Evolutionary conservation across 2,113 vertebrate genomes (phyloP).

Genomic region (Corynorhinus townsendii): DNA sequence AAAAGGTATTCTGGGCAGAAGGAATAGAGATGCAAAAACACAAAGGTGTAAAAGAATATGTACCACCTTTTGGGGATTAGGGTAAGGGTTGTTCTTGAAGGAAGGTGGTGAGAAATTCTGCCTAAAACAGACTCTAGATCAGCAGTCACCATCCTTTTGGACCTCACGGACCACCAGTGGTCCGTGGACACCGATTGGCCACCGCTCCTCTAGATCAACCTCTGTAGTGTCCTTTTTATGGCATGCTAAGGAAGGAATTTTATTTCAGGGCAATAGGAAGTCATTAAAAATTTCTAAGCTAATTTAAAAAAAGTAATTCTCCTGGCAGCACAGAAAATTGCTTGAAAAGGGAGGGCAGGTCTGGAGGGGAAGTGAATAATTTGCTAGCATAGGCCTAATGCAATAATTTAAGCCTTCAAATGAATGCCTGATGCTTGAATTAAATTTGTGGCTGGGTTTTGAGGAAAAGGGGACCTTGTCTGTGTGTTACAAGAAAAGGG

Average conservation of each 20-base stretch:
- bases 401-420: background rate
- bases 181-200: too few relatives aligned
- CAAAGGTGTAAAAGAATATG: background rate
- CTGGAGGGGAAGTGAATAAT: background rate
- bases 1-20: background rate
- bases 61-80: background rate
- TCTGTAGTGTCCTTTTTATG: background rate
- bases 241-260: background rate
- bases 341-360: background rate
- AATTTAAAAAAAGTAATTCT: slow-evolving; percentile 35
- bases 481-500: background rate
- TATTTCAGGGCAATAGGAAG: background rate
- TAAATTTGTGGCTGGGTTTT: background rate
- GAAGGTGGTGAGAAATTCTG: background rate
- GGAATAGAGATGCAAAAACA: background rate
- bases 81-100: background rate
- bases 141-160: background rate
- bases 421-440: background rate
- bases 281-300: background rate
- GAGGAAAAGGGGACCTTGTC: background rate
- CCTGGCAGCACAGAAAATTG: slow-evolving; percentile 2
- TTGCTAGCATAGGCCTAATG: background rate
- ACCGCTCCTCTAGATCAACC: background rate
- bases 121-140: background rate
- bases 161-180: too few relatives aligned